Percentiles rank a stretch among this genome's conserved stretches.
These are phyloP conservation scores for Gambusia affinis DNA, from an alignment of 2,113 vertebrate species.

Conservation along the genomic window DNA sequence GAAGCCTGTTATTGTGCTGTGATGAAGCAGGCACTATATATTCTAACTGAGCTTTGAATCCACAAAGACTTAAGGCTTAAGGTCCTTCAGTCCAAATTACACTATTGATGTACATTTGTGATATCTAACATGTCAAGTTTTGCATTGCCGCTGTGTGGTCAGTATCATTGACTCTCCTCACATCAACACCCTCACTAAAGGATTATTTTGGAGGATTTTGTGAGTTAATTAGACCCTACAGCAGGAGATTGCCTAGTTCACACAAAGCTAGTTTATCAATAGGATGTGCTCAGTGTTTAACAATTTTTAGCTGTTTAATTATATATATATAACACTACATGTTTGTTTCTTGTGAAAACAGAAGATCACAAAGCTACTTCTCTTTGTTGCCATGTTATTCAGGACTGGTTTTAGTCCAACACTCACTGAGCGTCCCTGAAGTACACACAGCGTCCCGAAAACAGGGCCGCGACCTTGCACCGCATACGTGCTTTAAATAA, in stretches of 20 bases:
- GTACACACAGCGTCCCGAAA: too few relatives aligned
- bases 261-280: conserved; percentile 31
- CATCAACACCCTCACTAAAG: conserved; percentile 3
- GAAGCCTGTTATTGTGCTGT: background rate
- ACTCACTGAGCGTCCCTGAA: too few relatives aligned
- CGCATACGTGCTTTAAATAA: too few relatives aligned
- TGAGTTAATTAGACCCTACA: conserved; percentile 22
- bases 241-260: conserved; percentile 20
- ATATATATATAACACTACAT: too few relatives aligned
- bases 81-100: background rate
- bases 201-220: conserved; percentile 30
- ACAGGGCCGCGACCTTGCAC: too few relatives aligned
- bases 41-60: too few relatives aligned
- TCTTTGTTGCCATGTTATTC: too few relatives aligned
- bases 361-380: too few relatives aligned
- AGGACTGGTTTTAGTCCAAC: too few relatives aligned
- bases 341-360: too few relatives aligned
- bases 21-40: background rate
- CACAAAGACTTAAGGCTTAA: too few relatives aligned
- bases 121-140: background rate
- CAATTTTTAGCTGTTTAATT: background rate
- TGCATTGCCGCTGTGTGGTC: background rate
- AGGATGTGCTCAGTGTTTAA: conserved; percentile 16
- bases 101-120: background rate
- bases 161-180: background rate